Evolutionary conservation across 2,113 vertebrate species (phyloP).

Genomic region (Hypocryptadius cinnamomeus): DNA sequence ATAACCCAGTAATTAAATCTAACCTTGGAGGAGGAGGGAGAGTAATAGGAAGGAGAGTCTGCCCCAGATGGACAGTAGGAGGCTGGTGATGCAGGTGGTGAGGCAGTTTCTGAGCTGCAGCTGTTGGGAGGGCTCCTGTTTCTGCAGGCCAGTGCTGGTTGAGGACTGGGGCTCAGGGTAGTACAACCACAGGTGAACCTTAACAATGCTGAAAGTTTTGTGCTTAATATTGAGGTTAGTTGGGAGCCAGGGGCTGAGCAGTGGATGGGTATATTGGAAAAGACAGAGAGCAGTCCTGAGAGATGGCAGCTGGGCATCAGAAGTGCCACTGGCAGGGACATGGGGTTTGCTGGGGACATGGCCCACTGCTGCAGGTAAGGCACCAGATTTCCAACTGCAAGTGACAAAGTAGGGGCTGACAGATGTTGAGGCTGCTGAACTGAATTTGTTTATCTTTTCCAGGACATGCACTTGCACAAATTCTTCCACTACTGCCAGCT

Average conservation of each 20-base stretch:
- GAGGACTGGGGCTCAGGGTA: background rate
- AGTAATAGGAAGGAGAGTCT: background rate
- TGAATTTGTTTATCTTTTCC: constrained; percentile 29
- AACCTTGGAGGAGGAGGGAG: background rate
- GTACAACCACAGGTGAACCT: background rate
- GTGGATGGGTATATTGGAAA: background rate
- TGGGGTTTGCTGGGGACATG: background rate
- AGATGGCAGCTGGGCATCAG: background rate
- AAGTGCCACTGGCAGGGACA: background rate
- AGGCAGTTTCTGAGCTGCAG: background rate
- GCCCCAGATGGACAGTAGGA: background rate
- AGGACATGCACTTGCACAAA: constrained; percentile 95
- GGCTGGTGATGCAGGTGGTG: background rate
- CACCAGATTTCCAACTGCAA: background rate
- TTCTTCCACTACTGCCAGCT: constrained; percentile 94
- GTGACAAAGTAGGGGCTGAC: background rate
- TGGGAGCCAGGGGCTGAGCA: background rate
- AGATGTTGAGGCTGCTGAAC: background rate
- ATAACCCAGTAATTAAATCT: background rate
- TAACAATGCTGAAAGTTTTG: background rate
- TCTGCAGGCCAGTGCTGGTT: background rate
- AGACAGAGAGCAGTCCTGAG: background rate
- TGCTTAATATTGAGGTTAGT: background rate
- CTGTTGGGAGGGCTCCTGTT: background rate
- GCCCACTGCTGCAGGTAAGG: background rate